Percentiles rank a stretch among this genome's conserved stretches.
Conservation (phyloP, 2,888 invertebrate species). For the Lithophane socia region DNA sequence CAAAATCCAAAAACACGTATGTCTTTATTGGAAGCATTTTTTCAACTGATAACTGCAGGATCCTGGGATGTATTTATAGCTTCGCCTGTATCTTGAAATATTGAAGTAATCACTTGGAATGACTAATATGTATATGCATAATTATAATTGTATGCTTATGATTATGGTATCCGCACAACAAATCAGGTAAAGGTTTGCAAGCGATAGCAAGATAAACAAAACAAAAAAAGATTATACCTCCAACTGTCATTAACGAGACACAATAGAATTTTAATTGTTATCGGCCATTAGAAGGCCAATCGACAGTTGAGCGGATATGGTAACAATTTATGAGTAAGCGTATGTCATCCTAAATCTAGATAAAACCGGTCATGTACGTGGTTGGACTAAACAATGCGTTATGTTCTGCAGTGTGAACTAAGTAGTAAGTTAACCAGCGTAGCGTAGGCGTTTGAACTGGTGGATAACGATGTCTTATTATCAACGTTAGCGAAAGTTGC, state of each 20-base stretch:
- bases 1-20: conserved; percentile 34
- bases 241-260: too few species aligned
- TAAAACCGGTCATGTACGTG: not conserved
- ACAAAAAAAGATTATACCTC: too few species aligned
- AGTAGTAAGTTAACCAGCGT: not conserved
- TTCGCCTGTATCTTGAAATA: not conserved
- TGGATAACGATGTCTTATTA: not conserved
- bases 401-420: too few species aligned
- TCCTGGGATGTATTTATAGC: conserved; percentile 1
- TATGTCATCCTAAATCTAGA: not conserved
- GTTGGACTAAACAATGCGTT: not conserved
- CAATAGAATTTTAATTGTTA: too few species aligned
- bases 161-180: too few species aligned
- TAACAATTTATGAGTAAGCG: not conserved
- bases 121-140: not conserved
- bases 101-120: not conserved
- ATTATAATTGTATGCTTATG: too few species aligned
- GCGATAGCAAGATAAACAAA: too few species aligned
- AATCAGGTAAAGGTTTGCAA: too few species aligned
- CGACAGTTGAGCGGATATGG: too few species aligned
- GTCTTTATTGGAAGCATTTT: conserved; percentile 8
- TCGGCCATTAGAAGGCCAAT: too few species aligned
- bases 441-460: not conserved
- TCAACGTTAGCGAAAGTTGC: not conserved
- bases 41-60: not conserved